Evolutionary conservation across 1,140 invertebrate species (phyloP), one percentile per base, ranked within the genome.

Genomic region (Pogonomyrmex barbatus): DNA sequence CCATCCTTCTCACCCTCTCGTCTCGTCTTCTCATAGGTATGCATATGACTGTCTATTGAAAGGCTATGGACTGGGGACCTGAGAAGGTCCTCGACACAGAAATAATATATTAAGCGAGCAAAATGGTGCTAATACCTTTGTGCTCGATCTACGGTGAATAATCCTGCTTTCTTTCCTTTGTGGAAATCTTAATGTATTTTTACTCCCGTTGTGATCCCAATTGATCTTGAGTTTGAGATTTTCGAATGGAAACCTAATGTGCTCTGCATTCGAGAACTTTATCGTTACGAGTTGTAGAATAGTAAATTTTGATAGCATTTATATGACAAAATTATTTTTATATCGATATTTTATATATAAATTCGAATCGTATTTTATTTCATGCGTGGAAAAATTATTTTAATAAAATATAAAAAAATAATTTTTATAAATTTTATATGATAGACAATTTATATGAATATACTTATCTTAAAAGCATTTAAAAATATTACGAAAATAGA

Each of bases 31-130:
- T 79, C 81, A 65, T 87, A 81, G 58, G 52, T 88, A 84, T 87
- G 75, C 84, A 85, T 86, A 45, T 76, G 77, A 89, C 81, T 90
- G 88, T 92, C 92, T 93, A 94, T 94, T 94, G 91, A 93, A 93
- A 91, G 92, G 90, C 85, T 92, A 92, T 90, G 87, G 86, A 85
- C 63, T 83, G 91, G 86, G 87, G 84, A 47, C 73, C 89, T 70
- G 62, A 79, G 71, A 88, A 77, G 88, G 90, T 87, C 91, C 89
- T 93, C 87, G 73, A 91, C 91, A 83, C 78, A 91, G 90, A 91
- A 94, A 95, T 94, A 94, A 95, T 94, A 94, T 92, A 94, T 95
- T 94, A 95, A 93, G 92, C 94, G 93, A 91, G 88, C 91, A 94
- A 94, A 94, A 94, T 92, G 91, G 91, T 92, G 87, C 92, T 95